phyloP scores from a whole-genome alignment of 2,888 invertebrate genomes.

The Eubasilissa splendida region DNA sequence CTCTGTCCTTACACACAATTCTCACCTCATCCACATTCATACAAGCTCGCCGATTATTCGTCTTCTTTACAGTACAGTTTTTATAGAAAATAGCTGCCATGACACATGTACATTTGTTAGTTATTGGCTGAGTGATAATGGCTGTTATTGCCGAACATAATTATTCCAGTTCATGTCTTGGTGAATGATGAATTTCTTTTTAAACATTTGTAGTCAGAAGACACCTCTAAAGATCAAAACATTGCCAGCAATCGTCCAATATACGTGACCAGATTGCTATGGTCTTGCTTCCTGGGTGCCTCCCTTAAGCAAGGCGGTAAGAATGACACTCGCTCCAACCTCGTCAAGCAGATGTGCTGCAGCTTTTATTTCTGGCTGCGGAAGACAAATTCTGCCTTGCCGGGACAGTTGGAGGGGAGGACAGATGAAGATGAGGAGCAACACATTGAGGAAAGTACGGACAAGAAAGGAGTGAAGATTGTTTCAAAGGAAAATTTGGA shows the following conservation, averaged over 20 bases:
- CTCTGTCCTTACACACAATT: too few species aligned
- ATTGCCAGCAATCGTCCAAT: not conserved
- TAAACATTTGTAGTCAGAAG: constrained; percentile 10
- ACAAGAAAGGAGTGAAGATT: constrained; percentile 15
- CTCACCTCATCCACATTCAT: too few species aligned
- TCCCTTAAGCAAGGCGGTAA: constrained; percentile 47
- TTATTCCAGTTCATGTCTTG: not conserved
- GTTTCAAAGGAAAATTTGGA: constrained; percentile 62
- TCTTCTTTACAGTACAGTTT: too few species aligned
- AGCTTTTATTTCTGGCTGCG: constrained; percentile 49
- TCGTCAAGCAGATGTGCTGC: constrained; percentile 51
- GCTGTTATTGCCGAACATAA: too few species aligned
- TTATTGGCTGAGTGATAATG: too few species aligned
- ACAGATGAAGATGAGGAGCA: constrained; percentile 22
- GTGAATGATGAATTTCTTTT: not conserved
- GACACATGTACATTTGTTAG: too few species aligned
- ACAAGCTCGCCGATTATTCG: too few species aligned
- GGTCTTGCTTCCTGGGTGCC: constrained; percentile 51
- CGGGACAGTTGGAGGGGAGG: not conserved
- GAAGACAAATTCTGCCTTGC: not conserved
- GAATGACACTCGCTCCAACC: constrained; percentile 46
- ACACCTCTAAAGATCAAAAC: constrained; percentile 13
- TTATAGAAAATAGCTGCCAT: too few species aligned
- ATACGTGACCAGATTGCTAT: constrained; percentile 43
- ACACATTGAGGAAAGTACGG: constrained; percentile 9